Evolutionary conservation across 1,140 invertebrate genomes (phyloP).

Genomic region (Drosophila oshimai): DNA sequence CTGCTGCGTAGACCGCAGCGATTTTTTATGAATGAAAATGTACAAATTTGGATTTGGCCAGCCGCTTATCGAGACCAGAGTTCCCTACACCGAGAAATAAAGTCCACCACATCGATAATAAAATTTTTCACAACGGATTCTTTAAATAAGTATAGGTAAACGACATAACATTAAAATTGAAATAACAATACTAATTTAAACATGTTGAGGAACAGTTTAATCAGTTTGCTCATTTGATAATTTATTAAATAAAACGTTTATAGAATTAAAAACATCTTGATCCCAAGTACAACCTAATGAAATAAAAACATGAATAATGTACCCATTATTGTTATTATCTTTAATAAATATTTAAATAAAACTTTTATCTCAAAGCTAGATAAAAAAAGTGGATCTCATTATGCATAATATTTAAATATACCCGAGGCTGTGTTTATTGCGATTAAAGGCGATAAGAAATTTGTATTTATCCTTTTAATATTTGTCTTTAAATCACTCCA

Average conservation of each 20-base stretch:
- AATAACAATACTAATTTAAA: too few species aligned
- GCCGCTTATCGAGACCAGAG: not conserved
- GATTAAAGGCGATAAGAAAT: too few species aligned
- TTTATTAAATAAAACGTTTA: not conserved
- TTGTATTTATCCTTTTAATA: too few species aligned
- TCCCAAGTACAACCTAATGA: not conserved
- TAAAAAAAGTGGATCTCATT: not conserved
- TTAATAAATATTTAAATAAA: not conserved
- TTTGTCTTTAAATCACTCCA: not conserved
- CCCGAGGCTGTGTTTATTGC: not conserved
- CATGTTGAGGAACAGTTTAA: not conserved
- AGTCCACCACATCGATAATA: too few species aligned
- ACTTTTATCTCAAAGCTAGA: not conserved
- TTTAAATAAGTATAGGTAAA: too few species aligned
- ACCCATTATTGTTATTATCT: not conserved
- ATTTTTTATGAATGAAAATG: conserved; percentile 64
- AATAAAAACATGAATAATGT: not conserved
- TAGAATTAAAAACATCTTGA: too few species aligned
- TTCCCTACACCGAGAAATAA: not conserved
- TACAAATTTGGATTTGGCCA: conserved; percentile 57
- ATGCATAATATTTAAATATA: not conserved
- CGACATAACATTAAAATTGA: too few species aligned
- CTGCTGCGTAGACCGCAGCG: conserved; percentile 2
- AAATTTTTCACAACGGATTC: too few species aligned
- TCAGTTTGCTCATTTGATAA: not conserved